These are phyloP conservation scores for Drosophila incognita DNA, from an alignment of 2,888 invertebrate species.

Conservation along the genomic window DNA sequence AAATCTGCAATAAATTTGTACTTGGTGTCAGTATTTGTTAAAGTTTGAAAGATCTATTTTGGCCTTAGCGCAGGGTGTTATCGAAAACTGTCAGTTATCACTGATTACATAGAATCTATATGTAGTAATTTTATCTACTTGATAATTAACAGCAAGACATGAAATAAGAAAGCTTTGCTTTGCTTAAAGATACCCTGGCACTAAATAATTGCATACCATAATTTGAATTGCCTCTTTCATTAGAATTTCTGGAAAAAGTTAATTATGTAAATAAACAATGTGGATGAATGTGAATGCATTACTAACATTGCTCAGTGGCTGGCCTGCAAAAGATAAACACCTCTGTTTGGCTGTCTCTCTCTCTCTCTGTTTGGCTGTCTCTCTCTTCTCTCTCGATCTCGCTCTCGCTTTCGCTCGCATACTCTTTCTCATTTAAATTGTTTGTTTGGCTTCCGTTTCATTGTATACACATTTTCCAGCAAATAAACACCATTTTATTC, in stretches of 20 bases:
- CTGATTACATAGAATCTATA: neutral
- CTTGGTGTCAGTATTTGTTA: neutral
- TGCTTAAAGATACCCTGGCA: neutral
- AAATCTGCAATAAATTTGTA: neutral
- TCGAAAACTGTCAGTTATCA: neutral
- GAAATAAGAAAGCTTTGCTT: neutral
- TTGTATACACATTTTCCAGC: conserved; percentile 2
- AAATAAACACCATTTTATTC: conserved; percentile 5
- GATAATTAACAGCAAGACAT: neutral
- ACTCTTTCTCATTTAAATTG: neutral
- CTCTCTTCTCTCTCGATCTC: neutral
- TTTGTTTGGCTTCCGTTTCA: neutral
- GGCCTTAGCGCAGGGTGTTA: neutral
- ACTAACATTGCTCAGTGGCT: neutral
- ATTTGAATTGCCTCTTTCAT: neutral
- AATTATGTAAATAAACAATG: neutral
- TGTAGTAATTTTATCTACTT: neutral
- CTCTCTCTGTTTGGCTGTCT: neutral
- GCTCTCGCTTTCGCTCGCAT: neutral
- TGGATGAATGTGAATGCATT: neutral
- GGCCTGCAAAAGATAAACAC: neutral
- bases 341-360: neutral
- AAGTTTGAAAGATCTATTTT: neutral
- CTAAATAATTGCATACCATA: neutral
- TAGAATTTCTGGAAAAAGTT: neutral